Conservation (phyloP, 2,888 invertebrate genomes). For the Xanthia icteritia region DNA sequence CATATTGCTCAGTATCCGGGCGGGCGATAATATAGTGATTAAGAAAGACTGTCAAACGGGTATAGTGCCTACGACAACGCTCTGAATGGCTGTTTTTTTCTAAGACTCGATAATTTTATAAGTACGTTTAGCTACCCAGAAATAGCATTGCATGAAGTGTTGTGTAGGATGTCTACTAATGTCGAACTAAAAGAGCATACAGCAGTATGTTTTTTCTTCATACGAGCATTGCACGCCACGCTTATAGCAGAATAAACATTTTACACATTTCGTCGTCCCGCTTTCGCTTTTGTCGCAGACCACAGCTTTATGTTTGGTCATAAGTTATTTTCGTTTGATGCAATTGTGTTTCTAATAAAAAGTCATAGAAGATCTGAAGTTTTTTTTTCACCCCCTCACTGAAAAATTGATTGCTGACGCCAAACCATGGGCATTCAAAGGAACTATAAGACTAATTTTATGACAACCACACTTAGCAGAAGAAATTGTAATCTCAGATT, state of each 20-base stretch:
- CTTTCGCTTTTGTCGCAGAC: too few relatives aligned
- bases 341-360: conserved; percentile 3
- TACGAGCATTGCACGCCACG: not conserved
- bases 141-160: not conserved
- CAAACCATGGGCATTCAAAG: not conserved
- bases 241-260: not conserved
- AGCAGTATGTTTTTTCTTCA: too few relatives aligned
- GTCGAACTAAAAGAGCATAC: not conserved
- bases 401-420: not conserved
- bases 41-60: not conserved
- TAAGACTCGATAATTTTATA: not conserved
- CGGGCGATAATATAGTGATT: not conserved
- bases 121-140: not conserved
- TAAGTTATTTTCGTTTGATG: conserved; percentile 19
- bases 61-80: not conserved
- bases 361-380: not conserved
- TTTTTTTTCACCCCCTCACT: not conserved
- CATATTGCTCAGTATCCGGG: not conserved
- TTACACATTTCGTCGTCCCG: not conserved
- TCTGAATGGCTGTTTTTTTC: not conserved
- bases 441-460: not conserved
- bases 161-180: not conserved
- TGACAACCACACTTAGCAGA: not conserved
- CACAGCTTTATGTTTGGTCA: conserved; percentile 15
- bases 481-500: not conserved